Conservation (phyloP, 2,888 invertebrate genomes). For the Leptinotarsa juncta region DNA sequence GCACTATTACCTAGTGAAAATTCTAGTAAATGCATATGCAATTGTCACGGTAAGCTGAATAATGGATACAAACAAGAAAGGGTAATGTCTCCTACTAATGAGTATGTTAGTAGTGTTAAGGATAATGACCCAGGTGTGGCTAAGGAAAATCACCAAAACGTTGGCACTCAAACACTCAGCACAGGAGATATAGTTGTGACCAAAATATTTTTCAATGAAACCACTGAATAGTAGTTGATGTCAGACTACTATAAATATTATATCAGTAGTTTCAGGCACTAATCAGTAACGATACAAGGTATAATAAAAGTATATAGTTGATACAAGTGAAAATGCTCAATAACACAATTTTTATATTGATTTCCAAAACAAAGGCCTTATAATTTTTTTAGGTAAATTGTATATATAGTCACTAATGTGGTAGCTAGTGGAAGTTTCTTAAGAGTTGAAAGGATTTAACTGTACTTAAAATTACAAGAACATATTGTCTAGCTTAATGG, state of each 20-base stretch:
- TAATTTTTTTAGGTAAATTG: conserved; percentile 22
- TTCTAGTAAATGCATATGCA: conserved; percentile 66
- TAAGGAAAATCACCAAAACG: conserved; percentile 68
- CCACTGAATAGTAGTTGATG: conserved; percentile 49
- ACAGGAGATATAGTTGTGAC: conserved; percentile 94
- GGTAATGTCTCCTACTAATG: conserved; percentile 60
- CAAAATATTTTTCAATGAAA: conserved; percentile 73
- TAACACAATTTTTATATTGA: conserved; percentile 36
- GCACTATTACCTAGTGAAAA: conserved; percentile 73
- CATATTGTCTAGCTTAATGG: background rate
- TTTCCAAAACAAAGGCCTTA: conserved; percentile 28
- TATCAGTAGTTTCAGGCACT: conserved; percentile 26
- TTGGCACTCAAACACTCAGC: conserved; percentile 86
- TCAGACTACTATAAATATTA: conserved; percentile 21
- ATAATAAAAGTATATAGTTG: conserved; percentile 34
- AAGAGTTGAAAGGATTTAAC: background rate
- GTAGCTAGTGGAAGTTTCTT: background rate
- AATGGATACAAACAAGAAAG: conserved; percentile 56
- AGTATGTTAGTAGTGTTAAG: conserved; percentile 54
- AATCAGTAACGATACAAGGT: conserved; percentile 38
- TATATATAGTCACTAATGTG: background rate
- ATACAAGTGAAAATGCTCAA: conserved; percentile 42
- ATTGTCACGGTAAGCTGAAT: conserved; percentile 66
- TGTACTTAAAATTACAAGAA: background rate
- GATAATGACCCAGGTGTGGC: conserved; percentile 63